Base-by-base conservation (phyloP, 2,888 invertebrate genomes). In the Hoplodrina ambigua region DNA sequence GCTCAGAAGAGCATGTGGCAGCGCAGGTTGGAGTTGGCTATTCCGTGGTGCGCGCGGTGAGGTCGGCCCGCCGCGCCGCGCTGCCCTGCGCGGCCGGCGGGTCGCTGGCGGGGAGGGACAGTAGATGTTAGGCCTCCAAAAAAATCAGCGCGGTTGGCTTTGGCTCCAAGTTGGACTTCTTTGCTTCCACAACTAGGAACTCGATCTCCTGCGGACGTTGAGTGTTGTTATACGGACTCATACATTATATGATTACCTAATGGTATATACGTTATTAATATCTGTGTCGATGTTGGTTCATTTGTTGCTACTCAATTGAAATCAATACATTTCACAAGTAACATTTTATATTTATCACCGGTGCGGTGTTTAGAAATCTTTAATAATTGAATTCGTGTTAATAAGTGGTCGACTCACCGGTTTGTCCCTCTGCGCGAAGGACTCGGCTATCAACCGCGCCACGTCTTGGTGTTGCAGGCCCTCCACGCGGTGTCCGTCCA, bases 181-280 rank as follows among this genome's bases (percentile, higher is more conserved):
- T 98, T 86, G 98, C 98, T 96, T 98, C 98, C 82, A 98, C 97
- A 85, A 99, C 99, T 90, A 99, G 97, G 96, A 99, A 98, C 96
- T 99, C 98, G 94, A 99, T 98, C 91, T 98, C 98, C 94, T 97
- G 97, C n/a, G 90, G 89, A 75, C 33, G 44, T 44, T 44, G 44
- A 37, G 37, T 37, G 37, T 37, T 19, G 1, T 49, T 19, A n/a
- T 33, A 52, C 15, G 25, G 19, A 41, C 41, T 41, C 8, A 13
- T 11, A 11, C 41, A 11, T 41, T 41, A 8, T 13, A 54, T 55
- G 10, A 44, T 68, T 68, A n/a, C 10, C 2, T 13, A 50, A 37
- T 69, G 11, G 4, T 41, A 41, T 41, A 41, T 41, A 41, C 4
- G 13, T 41, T 55, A 46, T 6, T 25, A 11, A 5, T 49, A 1